Evolutionary conservation across 1,140 invertebrate species (phyloP).

Genomic region (Zaprionus gabonicus): DNA sequence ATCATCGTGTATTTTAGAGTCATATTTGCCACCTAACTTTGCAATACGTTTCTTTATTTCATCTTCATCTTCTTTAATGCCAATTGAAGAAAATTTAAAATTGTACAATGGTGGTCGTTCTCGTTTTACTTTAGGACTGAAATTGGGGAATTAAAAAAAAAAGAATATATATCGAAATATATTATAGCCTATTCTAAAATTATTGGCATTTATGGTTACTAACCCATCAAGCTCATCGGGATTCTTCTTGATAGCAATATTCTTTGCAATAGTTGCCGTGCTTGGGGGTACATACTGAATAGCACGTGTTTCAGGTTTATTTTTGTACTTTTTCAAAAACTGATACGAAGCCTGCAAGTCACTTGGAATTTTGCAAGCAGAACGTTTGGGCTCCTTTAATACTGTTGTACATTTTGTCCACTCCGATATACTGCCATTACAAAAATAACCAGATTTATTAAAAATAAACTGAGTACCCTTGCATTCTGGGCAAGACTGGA

Average conservation of each 20-base stretch:
- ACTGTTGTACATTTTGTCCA: constrained; percentile 95
- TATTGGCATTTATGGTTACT: constrained; percentile 34
- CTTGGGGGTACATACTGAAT: constrained; percentile 87
- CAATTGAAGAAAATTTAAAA: constrained; percentile 91
- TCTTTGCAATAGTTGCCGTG: constrained; percentile 67
- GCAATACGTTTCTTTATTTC: constrained; percentile 89
- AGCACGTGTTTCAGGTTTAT: constrained; percentile 87
- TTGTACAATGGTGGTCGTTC: constrained; percentile 89
- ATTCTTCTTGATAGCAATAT: constrained; percentile 85
- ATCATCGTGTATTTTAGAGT: constrained; percentile 88
- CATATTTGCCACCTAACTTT: constrained; percentile 91
- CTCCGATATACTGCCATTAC: constrained; percentile 92
- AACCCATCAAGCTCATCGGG: constrained; percentile 85
- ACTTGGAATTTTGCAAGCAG: constrained; percentile 90
- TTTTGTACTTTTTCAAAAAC: constrained; percentile 90
- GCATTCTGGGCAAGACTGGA: constrained; percentile 92
- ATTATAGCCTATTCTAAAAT: neutral
- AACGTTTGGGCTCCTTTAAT: constrained; percentile 90
- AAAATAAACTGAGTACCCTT: constrained; percentile 90
- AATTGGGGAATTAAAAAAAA: constrained; percentile 35
- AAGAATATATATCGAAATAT: neutral
- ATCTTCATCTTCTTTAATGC: constrained; percentile 87
- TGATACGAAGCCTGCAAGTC: constrained; percentile 87
- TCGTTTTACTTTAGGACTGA: constrained; percentile 87
- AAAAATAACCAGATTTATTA: constrained; percentile 91